Base-by-base conservation (phyloP, 2,888 invertebrate genomes). In the Pheosia gnoma region DNA sequence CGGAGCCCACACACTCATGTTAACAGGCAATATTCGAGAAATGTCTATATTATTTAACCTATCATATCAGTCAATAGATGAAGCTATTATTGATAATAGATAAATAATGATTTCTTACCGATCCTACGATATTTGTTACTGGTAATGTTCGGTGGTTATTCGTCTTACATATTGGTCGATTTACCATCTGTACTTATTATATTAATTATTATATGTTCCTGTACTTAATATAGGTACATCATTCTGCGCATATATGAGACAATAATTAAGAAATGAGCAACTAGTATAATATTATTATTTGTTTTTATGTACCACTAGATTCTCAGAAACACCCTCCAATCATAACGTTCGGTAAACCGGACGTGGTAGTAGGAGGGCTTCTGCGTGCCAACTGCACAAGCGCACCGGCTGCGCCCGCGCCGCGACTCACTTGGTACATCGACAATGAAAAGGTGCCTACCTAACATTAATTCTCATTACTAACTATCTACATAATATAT, bases 331-430 rank as follows among this genome's bases (percentile, higher is more conserved):
- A 94, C 59, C 95, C 96, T 57, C 97, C 97, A 10, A 94, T 94
- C 63, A 96, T 97, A 84, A 96, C 95, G 49, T 96, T 96, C 79
- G 95, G 95, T 71, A 96, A 96, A 79, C 94, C 94, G n/a, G 94
- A 95, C 68, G 96, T 96, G 75, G 94, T 95, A 72, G 95, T 96
- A 52, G 96, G 96, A 0, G 96, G 96, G 43, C 88, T 94, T 63
- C 91, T 97, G 37, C 95, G 96, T 68, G 96, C 96, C 3, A 97
- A 96, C 84, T 97, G 97, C 84, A 96, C 96, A 0, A 96, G 96
- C 59, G 95, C 96, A 1, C 95, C 96, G 0, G 96, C 96, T 25
- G 94, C 95, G 71, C 97, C 97, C 11, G 95, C 96, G 49, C 96
- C 97, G 9, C 94, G 95, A 61, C 95, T 97, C 70, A 96, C 96